A percentile compares a stretch with the other conserved stretches of the same genome.
phyloP scores from a whole-genome alignment of 2,113 vertebrate genomes.

The Brachirus orientalis region DNA sequence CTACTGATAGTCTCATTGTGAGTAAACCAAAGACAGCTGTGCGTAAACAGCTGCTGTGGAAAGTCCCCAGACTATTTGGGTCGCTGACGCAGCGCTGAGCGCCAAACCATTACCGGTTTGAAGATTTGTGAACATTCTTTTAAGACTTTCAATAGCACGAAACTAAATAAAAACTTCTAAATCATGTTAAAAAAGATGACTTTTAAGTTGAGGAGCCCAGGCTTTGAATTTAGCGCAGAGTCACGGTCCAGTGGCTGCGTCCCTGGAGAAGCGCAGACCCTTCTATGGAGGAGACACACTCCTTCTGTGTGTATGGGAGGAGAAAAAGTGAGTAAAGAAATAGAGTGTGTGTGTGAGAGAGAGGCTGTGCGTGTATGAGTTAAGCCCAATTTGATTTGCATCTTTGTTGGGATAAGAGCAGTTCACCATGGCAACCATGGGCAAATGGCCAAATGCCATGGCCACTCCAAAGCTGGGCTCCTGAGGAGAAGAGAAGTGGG shows the following conservation, averaged over 20 bases:
- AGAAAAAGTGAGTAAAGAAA: slow-evolving; percentile 11
- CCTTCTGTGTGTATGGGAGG: slow-evolving; percentile 9
- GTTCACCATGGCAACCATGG: slow-evolving; percentile 66
- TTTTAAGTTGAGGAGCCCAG: neutral
- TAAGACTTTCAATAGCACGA: neutral
- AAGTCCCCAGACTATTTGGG: slow-evolving; percentile 63
- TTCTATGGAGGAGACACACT: slow-evolving; percentile 12
- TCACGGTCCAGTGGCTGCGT: slow-evolving; percentile 15
- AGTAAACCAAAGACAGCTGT: slow-evolving; percentile 8
- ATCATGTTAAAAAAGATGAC: no score
- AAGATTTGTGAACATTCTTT: neutral
- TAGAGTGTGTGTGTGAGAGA: slow-evolving; percentile 32
- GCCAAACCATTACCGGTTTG: slow-evolving; percentile 7
- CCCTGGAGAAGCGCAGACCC: slow-evolving; percentile 4
- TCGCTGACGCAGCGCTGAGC: slow-evolving; percentile 30
- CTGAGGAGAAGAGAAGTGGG: slow-evolving; percentile 50
- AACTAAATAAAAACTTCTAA: neutral
- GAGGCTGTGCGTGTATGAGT: slow-evolving; percentile 24
- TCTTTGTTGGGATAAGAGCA: slow-evolving; percentile 67
- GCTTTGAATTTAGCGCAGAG: slow-evolving; percentile 71
- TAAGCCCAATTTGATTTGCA: slow-evolving; percentile 41
- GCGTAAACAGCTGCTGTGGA: slow-evolving; percentile 55
- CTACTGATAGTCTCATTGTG: neutral
- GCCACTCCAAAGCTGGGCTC: slow-evolving; percentile 47
- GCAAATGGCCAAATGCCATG: slow-evolving; percentile 44